Evolutionary conservation across 2,113 vertebrate genomes (phyloP), one percentile per base, ranked within the genome.

Genomic region (Heliornis fulica): DNA sequence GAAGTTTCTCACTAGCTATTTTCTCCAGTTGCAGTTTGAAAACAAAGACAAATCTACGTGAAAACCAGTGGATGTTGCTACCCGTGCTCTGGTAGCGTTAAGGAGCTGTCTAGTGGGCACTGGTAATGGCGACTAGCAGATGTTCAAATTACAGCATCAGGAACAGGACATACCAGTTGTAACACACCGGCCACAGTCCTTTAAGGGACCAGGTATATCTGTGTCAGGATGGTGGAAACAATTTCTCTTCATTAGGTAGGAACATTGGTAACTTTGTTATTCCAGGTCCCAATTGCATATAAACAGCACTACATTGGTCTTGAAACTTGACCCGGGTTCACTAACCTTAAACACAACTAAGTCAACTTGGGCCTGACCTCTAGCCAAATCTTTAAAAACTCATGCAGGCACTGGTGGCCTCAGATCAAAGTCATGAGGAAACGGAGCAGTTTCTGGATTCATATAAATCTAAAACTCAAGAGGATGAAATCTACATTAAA

Each of bases 401-500:
- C 17, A 19, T 13, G 43, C 7, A 76, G 51, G 17, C 20, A 65
- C 13, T 41, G 34, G 61, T 74, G n/a, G 29, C 34, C 26, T 69
- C 59, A 71, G 66, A 83, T 91, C 45, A 95, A 96, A 94, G 70
- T 38, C 5, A 61, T 20, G 36, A 64, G 46, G 25, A 90, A 95
- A 77, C 0, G 4, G 17, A 78, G n/a, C 7, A 45, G 22, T 69
- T 94, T 74, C 66, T 74, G 13, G 7, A 32, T 91, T 93, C 40
- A 74, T 92, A 83, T 93, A 82, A 79, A 93, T 87, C 25, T 80
- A 79, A 91, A 84, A 75, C 70, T 94, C 4, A 3, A 53, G 43
- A 75, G 60, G 40, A 51, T 82, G 15, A 88, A 95, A 83, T 34
- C 54, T 91, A 87, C 57, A 76, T 91, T 17, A 91, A 95, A 86